These are phyloP conservation scores for Lamellibrachia luymesi DNA, from an alignment of 1,140 invertebrate genomes.

Conservation along the genomic window DNA sequence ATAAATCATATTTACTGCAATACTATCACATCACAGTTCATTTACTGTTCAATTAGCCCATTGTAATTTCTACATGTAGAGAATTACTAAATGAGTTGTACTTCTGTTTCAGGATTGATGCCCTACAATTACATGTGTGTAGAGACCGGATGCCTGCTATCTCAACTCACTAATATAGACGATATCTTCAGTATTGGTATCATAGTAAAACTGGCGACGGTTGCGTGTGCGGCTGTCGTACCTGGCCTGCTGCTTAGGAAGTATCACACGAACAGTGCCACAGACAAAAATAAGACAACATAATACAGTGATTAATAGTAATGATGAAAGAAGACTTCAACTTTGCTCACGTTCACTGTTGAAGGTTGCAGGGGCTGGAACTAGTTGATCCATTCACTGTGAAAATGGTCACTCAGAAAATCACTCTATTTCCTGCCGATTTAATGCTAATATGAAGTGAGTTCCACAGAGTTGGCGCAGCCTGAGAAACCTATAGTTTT, in stretches of 20 bases:
- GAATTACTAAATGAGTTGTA: not conserved
- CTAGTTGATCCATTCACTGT: not conserved
- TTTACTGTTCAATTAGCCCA: not conserved
- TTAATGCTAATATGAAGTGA: no score
- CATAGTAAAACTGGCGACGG: conserved; percentile 56
- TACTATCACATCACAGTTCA: not conserved
- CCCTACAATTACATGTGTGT: conserved; percentile 70
- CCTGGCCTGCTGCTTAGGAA: conserved; percentile 15
- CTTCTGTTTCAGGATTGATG: conserved; percentile 61
- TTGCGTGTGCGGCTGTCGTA: conserved; percentile 17
- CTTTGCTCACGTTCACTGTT: no score
- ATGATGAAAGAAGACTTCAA: no score
- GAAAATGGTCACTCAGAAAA: no score
- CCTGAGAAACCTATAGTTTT: no score
- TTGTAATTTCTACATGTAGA: not conserved
- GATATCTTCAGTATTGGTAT: conserved; percentile 62
- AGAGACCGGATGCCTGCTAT: conserved; percentile 64
- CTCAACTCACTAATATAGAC: conserved; percentile 61
- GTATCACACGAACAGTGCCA: conserved; percentile 7
- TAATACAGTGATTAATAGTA: not conserved
- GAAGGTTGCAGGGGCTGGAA: not conserved
- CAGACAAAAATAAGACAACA: not conserved
- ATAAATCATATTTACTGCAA: not conserved
- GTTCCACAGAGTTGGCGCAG: no score
- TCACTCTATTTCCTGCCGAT: not conserved